Base-by-base conservation (phyloP, 2,888 invertebrate species). In the Taenaris catops region DNA sequence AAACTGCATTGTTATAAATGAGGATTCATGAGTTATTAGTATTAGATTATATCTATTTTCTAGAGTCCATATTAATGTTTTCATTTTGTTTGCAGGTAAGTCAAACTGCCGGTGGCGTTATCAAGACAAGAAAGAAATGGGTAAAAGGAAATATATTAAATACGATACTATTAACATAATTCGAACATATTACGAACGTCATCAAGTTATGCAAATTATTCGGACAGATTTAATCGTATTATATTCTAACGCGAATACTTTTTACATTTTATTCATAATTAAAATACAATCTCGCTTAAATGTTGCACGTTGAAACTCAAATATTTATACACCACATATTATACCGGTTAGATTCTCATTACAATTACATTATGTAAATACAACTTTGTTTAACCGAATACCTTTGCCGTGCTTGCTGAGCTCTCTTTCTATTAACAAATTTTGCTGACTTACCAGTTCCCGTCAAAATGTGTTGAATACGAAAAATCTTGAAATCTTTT, bases 311-410 rank as follows among this genome's bases (percentile, higher is more conserved):
- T 25, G 16, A 33, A 36, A 36, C 16, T 41, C 36, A 33, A 41
- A 41, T 41, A 41, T 41, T 36, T 41, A 28, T 25, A 38, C 14
- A 20, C 21, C 31, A 40, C 40, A 29, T 41, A 38, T 37, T 21
- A 37, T 26, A 25, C 17, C 20, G 32, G 38, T 42, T 35, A 41
- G 35, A 38, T 41, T 42, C 36, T 31, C 35, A 25, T 41, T 39
- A 31, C 40, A 39, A 44, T 45, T 40, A 41, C 41, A 42, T 42
- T 40, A 40, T 41, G 45, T 44, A 49, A 45, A 41, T 38, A 45
- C 23, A 34, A 47, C 38, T 43, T 47, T 38, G 38, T 38, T 43
- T 38, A 43, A 38, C 29, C 31, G 34, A 44, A 44, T 45, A 41
- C 41, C 40, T 46, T 46, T 39, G 25, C 39, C 25, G 26, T 33